Percentiles rank a stretch among this genome's conserved stretches.
Conservation (phyloP, 2,113 vertebrate species). For the Prinia subflava region DNA sequence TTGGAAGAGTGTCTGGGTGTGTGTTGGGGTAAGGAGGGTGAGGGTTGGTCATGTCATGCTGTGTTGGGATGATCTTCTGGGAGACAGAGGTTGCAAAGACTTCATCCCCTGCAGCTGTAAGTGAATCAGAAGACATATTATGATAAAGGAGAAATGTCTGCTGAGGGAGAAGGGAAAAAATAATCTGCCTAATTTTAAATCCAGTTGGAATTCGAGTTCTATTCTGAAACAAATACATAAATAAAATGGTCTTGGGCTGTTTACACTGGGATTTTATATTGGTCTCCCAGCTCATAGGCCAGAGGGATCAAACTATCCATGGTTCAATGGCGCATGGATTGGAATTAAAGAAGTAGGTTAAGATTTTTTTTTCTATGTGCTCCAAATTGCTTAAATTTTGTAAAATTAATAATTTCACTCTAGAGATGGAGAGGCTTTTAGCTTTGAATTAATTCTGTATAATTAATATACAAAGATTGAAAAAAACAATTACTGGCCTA, state of each 20-base stretch:
- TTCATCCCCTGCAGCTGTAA: background rate
- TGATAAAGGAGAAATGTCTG: background rate
- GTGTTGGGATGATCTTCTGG: background rate
- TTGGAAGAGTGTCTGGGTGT: background rate
- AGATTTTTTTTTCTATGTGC: background rate
- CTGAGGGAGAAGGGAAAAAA: background rate
- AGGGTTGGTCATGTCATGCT: background rate
- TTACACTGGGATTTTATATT: background rate
- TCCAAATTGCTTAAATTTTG: background rate
- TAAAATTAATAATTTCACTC: background rate
- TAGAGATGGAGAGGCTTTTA: background rate
- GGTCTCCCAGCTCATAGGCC: background rate
- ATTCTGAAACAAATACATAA: background rate
- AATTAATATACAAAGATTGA: background rate
- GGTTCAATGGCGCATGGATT: background rate
- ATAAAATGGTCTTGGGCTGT: background rate
- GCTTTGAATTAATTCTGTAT: background rate
- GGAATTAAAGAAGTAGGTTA: background rate
- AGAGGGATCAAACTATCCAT: background rate
- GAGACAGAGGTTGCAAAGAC: background rate
- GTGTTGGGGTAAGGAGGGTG: background rate
- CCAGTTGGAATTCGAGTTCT: background rate
- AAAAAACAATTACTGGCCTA: background rate
- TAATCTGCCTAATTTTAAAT: conserved; percentile 9
- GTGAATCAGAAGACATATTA: background rate